Evolutionary conservation across 2,888 invertebrate genomes (phyloP), one percentile per base, ranked within the genome.

Genomic region (Pachliopta kotzebuea): DNA sequence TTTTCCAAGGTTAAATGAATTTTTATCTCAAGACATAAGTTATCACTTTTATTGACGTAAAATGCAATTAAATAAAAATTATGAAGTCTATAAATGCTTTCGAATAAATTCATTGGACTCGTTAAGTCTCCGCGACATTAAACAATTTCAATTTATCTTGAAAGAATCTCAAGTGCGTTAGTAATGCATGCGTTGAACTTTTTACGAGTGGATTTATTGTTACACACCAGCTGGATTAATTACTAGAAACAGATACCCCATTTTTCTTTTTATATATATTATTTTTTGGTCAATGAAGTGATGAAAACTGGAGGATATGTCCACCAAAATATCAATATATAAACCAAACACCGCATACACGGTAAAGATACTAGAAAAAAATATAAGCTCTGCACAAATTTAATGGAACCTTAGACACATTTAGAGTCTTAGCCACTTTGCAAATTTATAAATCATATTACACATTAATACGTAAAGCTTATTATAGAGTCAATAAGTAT

Each of bases 211-310:
- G 24, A 53, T 60, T 54, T 60, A 26, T 54, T 60, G 54, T 23
- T 24, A 42, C 54, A 53, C 52, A 60, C 23, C 52, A 60, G 21
- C 17, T 23, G 53, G 53, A 60, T 60, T 53, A 60, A 52, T 60
- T 7, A 54, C 18, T 14, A n/a, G n/a, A 45, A 45, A 45, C 18
- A 45, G 6, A 7, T n/a, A n/a, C 18, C 4, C 4, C 6, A 45
- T 45, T 0, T 45, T 18, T 45, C 4, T 45, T 18, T 45, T 1
- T 45, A n/a, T 4, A 45, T n/a, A 0, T n/a, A n/a, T 45, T 26
- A 26, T 26, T n/a, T n/a, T n/a, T n/a, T n/a, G n/a, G n/a, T n/a
- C n/a, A n/a, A n/a, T n/a, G n/a, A n/a, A n/a, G n/a, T n/a, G n/a
- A n/a, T n/a, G n/a, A n/a, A n/a, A n/a, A n/a, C n/a, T n/a, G n/a